Base-by-base conservation (phyloP, 64 coral and sea anemone species). In the Trachythela sp. region DNA sequence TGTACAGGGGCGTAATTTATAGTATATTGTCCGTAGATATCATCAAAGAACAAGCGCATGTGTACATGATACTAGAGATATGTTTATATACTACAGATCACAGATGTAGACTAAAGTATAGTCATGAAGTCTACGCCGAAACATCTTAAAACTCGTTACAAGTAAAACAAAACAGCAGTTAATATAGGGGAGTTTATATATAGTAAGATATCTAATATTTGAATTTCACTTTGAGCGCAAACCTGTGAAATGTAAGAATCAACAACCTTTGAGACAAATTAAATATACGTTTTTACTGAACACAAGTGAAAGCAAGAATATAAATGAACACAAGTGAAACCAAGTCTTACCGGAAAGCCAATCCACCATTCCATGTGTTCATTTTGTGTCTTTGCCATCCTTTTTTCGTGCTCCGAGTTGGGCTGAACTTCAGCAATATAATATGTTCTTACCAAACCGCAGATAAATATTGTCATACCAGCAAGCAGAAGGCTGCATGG, bases 301-400 rank as follows among this genome's bases (percentile, higher is more conserved):
- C 24, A 59, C 7, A 64, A 27, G 8, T 24, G 1, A 20, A n/a
- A 4, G 5, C 17, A 64, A 27, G 20, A 27, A 2, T 64, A 18
- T n/a, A 64, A 20, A 2, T 52, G 1, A 52, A 52, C 8, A 52
- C 22, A 52, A 11, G 9, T 2, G 1, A 52, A 15, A 13, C 29
- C 17, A 72, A 22, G 29, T 29, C 26, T 80, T 80, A 80, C 75
- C 37, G 30, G 15, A 0, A 80, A 39, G 31, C 75, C 75, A 35
- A 18, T 22, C 75, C 75, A 80, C 75, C 75, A 80, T 38, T 80
- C 75, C 75, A 80, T 37, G 75, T 39, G 20, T 4, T 80, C 75
- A 35, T 80, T 80, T 80, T 39, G 31, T 6, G 33, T 36, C 32
- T 37, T 30, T 37, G 35, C 9, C 20, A 34, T 29, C 13, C 75